Conservation (phyloP, 2,113 vertebrate species). For the Nanorana parkeri region DNA sequence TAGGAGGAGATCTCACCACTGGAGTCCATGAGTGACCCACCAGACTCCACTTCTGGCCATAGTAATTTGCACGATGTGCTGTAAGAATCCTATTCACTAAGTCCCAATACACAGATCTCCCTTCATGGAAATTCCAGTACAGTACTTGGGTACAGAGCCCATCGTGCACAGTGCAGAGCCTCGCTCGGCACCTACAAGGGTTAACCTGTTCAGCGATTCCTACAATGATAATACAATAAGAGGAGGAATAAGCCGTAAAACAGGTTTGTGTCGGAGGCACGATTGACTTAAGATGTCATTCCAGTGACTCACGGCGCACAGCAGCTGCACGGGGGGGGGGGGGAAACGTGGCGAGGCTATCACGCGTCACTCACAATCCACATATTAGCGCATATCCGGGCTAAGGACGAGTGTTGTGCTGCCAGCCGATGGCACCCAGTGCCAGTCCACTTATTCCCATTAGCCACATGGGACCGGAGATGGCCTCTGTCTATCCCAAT, state of each 20-base stretch:
- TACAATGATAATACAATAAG: not conserved
- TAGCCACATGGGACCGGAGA: not conserved
- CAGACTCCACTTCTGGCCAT: no score
- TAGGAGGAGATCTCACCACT: no score
- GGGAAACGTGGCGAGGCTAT: not conserved
- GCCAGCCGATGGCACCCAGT: not conserved
- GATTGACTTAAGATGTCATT: not conserved
- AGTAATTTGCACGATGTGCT: no score
- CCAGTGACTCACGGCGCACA: not conserved
- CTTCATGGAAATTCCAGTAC: no score
- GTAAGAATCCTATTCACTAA: no score
- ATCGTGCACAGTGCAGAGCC: no score
- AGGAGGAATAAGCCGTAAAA: not conserved
- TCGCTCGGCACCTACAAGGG: not conserved
- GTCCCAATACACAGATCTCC: no score
- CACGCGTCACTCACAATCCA: not conserved
- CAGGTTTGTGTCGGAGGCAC: not conserved
- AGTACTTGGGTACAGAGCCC: no score
- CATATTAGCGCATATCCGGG: not conserved
- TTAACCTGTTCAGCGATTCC: not conserved
- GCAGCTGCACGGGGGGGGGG: not conserved
- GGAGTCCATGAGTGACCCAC: no score
- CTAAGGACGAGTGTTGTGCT: not conserved
- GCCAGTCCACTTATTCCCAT: constrained; percentile 2
- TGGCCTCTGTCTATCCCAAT: no score